These are phyloP conservation scores for Ellobius talpinus DNA, from an alignment of 2,113 vertebrate genomes.

Conservation along the genomic window DNA sequence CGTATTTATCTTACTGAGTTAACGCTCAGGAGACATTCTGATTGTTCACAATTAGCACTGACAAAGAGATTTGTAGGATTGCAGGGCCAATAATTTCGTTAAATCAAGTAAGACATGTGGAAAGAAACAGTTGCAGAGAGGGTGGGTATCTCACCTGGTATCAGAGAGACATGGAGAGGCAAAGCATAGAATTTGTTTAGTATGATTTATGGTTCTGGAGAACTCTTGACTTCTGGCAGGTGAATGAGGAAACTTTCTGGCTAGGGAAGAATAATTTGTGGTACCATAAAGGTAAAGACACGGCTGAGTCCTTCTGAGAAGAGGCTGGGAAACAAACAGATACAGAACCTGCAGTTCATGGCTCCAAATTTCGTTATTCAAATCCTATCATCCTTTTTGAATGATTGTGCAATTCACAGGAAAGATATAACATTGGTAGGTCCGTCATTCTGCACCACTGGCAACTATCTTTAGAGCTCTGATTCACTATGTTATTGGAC, in stretches of 20 bases:
- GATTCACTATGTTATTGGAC: background rate
- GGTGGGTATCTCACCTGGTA: background rate
- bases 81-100: background rate
- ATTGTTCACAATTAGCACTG: background rate
- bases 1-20: background rate
- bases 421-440: background rate
- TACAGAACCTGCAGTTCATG: background rate
- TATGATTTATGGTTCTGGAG: too few relatives aligned
- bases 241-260: background rate
- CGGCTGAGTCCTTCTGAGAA: background rate
- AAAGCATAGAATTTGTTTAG: background rate
- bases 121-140: background rate
- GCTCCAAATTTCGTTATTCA: background rate
- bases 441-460: too few relatives aligned
- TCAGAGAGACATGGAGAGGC: background rate
- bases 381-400: background rate
- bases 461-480: background rate
- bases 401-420: background rate
- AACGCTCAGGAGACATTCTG: background rate
- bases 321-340: background rate
- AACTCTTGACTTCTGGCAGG: background rate
- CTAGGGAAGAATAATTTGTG: background rate
- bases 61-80: background rate
- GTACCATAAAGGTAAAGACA: background rate
- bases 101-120: background rate